Evolutionary conservation across 1,140 invertebrate species (phyloP).

Genomic region (Nixonia krombeini): DNA sequence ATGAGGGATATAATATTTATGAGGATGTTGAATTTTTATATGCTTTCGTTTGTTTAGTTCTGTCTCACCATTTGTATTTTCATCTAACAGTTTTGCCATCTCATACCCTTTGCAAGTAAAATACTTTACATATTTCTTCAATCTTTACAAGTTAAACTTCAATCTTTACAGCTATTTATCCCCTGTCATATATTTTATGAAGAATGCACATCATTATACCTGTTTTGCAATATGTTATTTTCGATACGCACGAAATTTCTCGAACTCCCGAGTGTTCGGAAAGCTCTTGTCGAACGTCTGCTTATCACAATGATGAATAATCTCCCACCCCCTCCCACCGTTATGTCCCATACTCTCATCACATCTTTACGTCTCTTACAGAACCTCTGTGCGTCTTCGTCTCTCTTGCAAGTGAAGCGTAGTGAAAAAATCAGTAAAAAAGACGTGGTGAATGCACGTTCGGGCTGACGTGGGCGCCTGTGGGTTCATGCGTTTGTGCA

Average conservation of each 20-base stretch:
- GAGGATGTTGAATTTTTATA: no score
- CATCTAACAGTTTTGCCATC: no score
- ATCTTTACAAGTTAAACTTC: no score
- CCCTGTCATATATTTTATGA: no score
- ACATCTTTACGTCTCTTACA: conserved; percentile 4
- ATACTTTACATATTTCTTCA: no score
- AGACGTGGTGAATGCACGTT: conserved; percentile 40
- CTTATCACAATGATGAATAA: conserved; percentile 46
- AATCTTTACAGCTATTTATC: no score
- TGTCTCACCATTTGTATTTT: no score
- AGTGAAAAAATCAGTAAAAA: conserved; percentile 38
- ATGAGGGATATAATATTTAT: no score
- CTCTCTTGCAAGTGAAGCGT: conserved; percentile 12
- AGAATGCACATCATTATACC: no score
- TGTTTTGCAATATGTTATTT: no score
- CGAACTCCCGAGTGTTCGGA: conserved; percentile 10
- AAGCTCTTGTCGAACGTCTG: conserved; percentile 31
- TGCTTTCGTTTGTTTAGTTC: no score
- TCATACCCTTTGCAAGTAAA: no score
- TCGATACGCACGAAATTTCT: not conserved
- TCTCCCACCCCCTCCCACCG: conserved; percentile 6
- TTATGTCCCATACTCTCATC: not conserved
- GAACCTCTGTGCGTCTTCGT: not conserved
- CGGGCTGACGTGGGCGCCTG: conserved; percentile 22
- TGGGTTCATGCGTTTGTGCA: conserved; percentile 52